Evolutionary conservation across 2,888 invertebrate species (phyloP).

Genomic region (Hydroisotoma schaefferi): DNA sequence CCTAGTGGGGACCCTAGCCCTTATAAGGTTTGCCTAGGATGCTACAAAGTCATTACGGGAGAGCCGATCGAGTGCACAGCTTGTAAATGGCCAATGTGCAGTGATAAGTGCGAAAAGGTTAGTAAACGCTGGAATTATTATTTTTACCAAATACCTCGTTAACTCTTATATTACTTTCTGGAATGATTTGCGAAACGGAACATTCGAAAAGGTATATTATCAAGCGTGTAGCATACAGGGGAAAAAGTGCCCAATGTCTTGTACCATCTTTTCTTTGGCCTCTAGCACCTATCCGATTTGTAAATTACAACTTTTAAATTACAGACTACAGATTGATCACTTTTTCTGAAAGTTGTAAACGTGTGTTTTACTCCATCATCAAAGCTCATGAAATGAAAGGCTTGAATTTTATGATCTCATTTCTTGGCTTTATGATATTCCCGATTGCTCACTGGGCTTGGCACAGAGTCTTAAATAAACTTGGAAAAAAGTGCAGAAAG

Average conservation of each 20-base stretch:
- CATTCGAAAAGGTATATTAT: no score
- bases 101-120: slow-evolving; percentile 39
- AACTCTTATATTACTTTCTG: no score
- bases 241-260: no score
- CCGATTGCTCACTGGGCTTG: slow-evolving; percentile 1
- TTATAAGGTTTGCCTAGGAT: slow-evolving; percentile 28
- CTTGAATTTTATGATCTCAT: slow-evolving; percentile 8
- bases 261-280: no score
- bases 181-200: no score
- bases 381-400: slow-evolving; percentile 2
- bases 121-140: slow-evolving; percentile 9
- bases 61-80: slow-evolving; percentile 26
- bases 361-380: no score
- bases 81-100: slow-evolving; percentile 42
- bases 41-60: slow-evolving; percentile 28
- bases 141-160: no score
- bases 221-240: no score
- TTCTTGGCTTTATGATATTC: slow-evolving; percentile 9
- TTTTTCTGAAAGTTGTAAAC: no score
- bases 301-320: no score
- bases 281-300: no score
- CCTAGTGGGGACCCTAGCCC: slow-evolving; percentile 30
- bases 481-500: background rate
- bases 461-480: slow-evolving; percentile 6
- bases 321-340: no score